phyloP scores from a whole-genome alignment of 1,140 invertebrate species.

The Drosophila auraria region DNA sequence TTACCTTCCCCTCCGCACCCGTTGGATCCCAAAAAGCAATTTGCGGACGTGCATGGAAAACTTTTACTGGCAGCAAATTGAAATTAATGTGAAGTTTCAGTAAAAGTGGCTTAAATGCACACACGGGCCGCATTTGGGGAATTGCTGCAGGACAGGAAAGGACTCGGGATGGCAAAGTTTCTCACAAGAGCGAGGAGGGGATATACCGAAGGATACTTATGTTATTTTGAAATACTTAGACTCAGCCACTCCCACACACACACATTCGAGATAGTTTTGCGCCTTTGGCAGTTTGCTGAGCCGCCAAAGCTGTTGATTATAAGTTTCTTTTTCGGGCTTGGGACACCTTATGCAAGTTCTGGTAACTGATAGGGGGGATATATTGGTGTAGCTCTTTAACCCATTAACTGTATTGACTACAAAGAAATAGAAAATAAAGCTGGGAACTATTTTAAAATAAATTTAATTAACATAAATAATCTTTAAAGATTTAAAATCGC shows the following conservation, averaged over 20 bases:
- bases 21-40: constrained; percentile 69
- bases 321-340: constrained; percentile 58
- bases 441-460: background rate
- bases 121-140: constrained; percentile 84
- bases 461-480: background rate
- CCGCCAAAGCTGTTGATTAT: constrained; percentile 81
- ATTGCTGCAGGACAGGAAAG: constrained; percentile 64
- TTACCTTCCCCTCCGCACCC: constrained; percentile 28
- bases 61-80: constrained; percentile 84
- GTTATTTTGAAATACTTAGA: constrained; percentile 74
- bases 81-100: constrained; percentile 84
- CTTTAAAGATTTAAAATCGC: background rate
- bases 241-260: constrained; percentile 24
- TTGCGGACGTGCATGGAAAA: constrained; percentile 83
- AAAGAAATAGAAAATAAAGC: rapidly evolving
- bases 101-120: constrained; percentile 84
- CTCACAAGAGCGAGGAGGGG: background rate
- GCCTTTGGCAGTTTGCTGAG: constrained; percentile 69
- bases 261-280: constrained; percentile 64
- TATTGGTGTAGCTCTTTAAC: background rate
- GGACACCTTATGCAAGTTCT: constrained; percentile 53
- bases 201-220: constrained; percentile 67
- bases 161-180: constrained; percentile 51
- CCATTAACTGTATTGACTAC: background rate
- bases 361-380: constrained; percentile 17